phyloP scores from a whole-genome alignment of 1,140 invertebrate genomes.

The Globodera rostochiensis region DNA sequence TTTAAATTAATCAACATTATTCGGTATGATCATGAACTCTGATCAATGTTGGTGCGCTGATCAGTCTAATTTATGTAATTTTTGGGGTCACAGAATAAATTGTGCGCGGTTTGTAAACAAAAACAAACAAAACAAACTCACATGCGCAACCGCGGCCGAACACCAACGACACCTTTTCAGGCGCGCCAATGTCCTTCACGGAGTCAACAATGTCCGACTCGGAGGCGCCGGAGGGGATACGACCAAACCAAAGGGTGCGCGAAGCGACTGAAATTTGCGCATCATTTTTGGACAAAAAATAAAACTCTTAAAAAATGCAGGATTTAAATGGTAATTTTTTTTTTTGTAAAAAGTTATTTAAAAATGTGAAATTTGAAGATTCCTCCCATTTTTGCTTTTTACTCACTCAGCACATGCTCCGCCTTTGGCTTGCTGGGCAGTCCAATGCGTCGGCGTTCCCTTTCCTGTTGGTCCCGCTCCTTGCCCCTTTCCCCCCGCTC shows the following conservation, averaged over 20 bases:
- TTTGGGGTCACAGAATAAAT: not conserved
- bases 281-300: not conserved
- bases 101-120: not conserved
- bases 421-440: constrained; percentile 41
- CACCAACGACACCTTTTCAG: constrained; percentile 69
- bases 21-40: not conserved
- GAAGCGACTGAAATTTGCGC: constrained; percentile 43
- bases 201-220: constrained; percentile 83
- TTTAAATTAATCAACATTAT: not conserved
- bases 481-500: constrained; percentile 39
- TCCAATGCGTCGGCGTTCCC: constrained; percentile 42
- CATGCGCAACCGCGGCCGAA: constrained; percentile 44
- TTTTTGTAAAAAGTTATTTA: not conserved
- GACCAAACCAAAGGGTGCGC: constrained; percentile 56
- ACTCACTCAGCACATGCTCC: constrained; percentile 46
- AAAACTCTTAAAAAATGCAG: not conserved
- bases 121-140: constrained; percentile 4
- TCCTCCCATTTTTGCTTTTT: not conserved
- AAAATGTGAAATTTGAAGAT: not conserved
- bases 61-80: not conserved
- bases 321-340: not conserved
- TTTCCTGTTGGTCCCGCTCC: constrained; percentile 34
- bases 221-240: constrained; percentile 67
- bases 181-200: constrained; percentile 78
- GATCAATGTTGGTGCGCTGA: not conserved